Conservation (phyloP, 2,888 invertebrate genomes). For the Philereme transversata region DNA sequence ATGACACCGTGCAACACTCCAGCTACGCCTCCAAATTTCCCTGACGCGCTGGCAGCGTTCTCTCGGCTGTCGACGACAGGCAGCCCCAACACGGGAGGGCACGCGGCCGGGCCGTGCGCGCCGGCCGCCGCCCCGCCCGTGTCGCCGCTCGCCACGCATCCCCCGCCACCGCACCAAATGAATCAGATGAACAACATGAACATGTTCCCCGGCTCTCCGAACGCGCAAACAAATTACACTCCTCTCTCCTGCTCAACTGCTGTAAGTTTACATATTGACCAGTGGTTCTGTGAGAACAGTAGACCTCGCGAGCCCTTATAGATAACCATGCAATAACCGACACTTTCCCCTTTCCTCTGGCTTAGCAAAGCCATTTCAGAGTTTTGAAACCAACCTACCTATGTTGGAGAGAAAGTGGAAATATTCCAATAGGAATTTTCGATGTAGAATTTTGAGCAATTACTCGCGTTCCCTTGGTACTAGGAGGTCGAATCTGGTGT, state of each 20-base stretch:
- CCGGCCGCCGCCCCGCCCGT: conserved; percentile 66
- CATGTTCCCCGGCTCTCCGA: conserved; percentile 65
- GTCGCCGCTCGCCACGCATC: conserved; percentile 75
- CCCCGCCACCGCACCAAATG: conserved; percentile 57
- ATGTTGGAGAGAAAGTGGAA: too few relatives aligned
- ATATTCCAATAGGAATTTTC: too few relatives aligned
- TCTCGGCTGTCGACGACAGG: conserved; percentile 92
- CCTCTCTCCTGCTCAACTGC: conserved; percentile 78
- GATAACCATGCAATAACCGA: too few relatives aligned
- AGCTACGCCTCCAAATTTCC: conserved; percentile 97
- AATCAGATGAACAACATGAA: conserved; percentile 50
- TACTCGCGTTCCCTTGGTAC: too few relatives aligned
- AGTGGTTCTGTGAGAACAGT: too few relatives aligned
- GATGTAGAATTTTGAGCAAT: too few relatives aligned
- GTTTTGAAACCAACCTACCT: too few relatives aligned
- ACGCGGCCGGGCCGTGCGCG: conserved; percentile 48
- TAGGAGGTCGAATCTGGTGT: too few relatives aligned
- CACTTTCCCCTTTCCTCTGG: too few relatives aligned
- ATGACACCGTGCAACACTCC: conserved; percentile 97
- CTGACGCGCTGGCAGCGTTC: conserved; percentile 94
- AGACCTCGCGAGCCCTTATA: too few relatives aligned
- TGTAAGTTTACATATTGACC: conserved; percentile 52
- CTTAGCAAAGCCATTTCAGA: too few relatives aligned
- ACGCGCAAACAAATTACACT: conserved; percentile 69
- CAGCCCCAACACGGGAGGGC: conserved; percentile 67